Conservation (phyloP, 30 jellyfish, hydroid and myxozoan genomes). For the Turritopsis rubra region DNA sequence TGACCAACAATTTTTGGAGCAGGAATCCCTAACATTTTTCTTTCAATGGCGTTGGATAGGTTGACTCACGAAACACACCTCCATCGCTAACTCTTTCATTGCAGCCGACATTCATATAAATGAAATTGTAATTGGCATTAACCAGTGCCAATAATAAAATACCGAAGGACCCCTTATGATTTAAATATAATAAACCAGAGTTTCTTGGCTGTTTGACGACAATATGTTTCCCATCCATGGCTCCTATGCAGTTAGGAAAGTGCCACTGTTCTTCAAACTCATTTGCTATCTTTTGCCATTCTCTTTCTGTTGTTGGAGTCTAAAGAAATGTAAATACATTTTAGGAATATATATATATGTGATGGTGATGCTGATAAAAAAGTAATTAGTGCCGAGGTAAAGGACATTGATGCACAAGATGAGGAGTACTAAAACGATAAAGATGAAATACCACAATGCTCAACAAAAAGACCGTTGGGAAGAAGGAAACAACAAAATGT, state of each 20-base stretch:
- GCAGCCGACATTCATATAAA: slow-evolving; percentile 34
- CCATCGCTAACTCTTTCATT: slow-evolving; percentile 44
- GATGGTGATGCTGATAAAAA: too few relatives aligned
- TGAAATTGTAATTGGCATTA: slow-evolving; percentile 32
- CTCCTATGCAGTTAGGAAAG: slow-evolving; percentile 47
- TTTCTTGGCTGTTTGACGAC: slow-evolving; percentile 32
- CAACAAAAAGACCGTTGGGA: background rate
- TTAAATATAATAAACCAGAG: slow-evolving; percentile 26
- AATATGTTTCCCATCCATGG: slow-evolving; percentile 48
- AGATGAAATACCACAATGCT: background rate
- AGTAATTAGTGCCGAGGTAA: too few relatives aligned
- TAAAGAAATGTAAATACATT: too few relatives aligned
- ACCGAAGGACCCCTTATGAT: slow-evolving; percentile 33
- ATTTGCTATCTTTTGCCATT: slow-evolving; percentile 27
- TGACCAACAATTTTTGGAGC: background rate
- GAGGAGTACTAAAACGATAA: background rate
- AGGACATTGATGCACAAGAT: background rate
- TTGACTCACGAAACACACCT: slow-evolving; percentile 27
- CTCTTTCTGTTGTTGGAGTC: slow-evolving; percentile 17
- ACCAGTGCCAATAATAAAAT: slow-evolving; percentile 30
- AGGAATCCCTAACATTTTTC: background rate
- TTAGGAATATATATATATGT: too few relatives aligned
- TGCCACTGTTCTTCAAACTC: slow-evolving; percentile 33
- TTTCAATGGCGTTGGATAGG: background rate
- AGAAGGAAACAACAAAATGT: background rate